Evolutionary conservation across 2,113 vertebrate species (phyloP), one percentile per base, ranked within the genome.

Genomic region (Plectropomus leopardus): DNA sequence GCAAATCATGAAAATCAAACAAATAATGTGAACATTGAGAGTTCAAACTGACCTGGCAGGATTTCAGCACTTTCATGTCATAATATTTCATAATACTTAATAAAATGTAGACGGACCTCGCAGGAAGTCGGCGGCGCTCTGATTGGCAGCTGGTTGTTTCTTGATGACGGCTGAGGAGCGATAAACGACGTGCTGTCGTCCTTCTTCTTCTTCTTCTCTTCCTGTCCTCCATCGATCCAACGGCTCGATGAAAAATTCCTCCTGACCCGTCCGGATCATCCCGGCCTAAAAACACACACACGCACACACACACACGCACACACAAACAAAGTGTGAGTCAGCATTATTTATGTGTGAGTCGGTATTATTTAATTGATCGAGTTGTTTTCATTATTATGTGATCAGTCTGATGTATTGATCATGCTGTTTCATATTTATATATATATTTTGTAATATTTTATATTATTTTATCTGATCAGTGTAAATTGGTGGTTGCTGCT

Each of bases 161-260:
- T 45, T 83, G 30, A 90, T 84, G 64, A 91, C 34, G 7, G 88
- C 86, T 0, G 92, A 88, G 0, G 90, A 85, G 21, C 87, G 92
- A 74, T 93, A 93, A 45, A 93, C 14, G 0, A 93, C 48, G 47
- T 93, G 92, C 7, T 2, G 68, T 15, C 57, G 47, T 23, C 76
- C 81, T 71, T 76, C 74, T 4, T 71, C 76, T 3, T 16, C 50
- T 2, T 10, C 45, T 1, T 32, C 30, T 50, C 55, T 24, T 30
- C 24, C 74, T 3, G 44, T 26, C 28, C 30, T 76, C 83, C 50
- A 24, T 13, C 9, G 64, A 48, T 79, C 67, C 85, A 77, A 2
- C 0, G 91, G 91, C 69, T 92, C 86, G 0, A 92, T 92, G 64
- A 91, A 91, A 24, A 91, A 91, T 55, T 92, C 91, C 0, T 89